Base-by-base conservation (phyloP, 2,113 vertebrate species). In the Ptychochromis oligacanthus region DNA sequence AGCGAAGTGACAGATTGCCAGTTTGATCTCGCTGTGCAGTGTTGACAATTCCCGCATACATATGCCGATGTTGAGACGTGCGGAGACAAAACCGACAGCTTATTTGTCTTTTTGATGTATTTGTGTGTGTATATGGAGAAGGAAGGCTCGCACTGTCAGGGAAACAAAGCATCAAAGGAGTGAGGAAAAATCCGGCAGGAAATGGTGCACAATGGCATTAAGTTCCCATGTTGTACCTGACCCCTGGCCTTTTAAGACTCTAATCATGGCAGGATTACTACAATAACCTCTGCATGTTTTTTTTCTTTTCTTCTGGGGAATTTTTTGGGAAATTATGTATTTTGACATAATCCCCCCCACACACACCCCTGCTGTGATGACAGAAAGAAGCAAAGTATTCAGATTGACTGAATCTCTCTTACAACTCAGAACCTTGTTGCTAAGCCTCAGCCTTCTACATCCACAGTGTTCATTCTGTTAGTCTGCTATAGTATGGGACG, bases 21-120 rank as follows among this genome's bases (percentile, higher is more conserved):
- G 87, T 89, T 94, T 92, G 90, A 92, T 93, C 84, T 87, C 3
- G 77, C 88, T 79, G 89, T 88, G 80, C 81, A 52, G 78, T 75
- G 82, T 91, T 95, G 94, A 93, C 91, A 92, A 88, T 94, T 90
- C 84, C 84, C 55, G 67, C 93, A 91, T 89, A 84, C 88, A 84
- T 86, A 90, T 82, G 88, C 72, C 61, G 81, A 89, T 81, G 89
- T 90, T 90, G 89, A 91, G 84, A 61, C 14, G 26, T 82, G 82
- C 83, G 20, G 57, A 91, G 84, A 77, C 81, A 80, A 65, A 24
- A 40, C 77, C 87, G 77, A 92, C 88, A 78, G 78, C 79, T 86
- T 92, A 88, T 93, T 92, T 92, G 87, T 91, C 55, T 87, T 90
- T 89, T 81, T 79, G 77, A 79, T 80, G 62, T 56, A 62, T 77